Conservation (phyloP, 2,113 vertebrate genomes). For the Lycocorax pyrrhopterus region DNA sequence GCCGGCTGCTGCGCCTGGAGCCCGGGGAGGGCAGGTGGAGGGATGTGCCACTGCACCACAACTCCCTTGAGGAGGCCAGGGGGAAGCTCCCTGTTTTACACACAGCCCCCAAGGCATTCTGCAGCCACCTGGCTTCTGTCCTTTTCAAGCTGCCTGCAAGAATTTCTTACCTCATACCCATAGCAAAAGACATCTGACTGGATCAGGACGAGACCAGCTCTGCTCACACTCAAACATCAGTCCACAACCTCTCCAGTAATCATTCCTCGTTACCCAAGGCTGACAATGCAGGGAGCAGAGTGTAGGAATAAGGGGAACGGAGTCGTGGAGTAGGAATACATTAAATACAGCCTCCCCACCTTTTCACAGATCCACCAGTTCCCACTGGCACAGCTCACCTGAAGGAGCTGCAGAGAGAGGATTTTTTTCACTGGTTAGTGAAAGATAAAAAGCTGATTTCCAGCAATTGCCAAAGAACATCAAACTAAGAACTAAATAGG, state of each 20-base stretch:
- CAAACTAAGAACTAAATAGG: slow-evolving; percentile 27
- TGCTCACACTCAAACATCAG: not conserved
- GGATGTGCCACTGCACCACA: not conserved
- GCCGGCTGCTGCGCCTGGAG: rapidly evolving
- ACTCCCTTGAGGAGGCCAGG: not conserved
- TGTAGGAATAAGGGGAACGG: not conserved
- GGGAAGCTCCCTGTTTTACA: not conserved
- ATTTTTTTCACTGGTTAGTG: not conserved
- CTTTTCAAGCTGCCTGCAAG: not conserved
- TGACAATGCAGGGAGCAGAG: not conserved
- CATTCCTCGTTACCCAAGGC: not conserved
- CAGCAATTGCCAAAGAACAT: slow-evolving; percentile 16
- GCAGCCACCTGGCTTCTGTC: not conserved
- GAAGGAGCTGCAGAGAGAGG: not conserved
- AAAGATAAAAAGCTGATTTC: slow-evolving; percentile 36
- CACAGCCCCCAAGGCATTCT: not conserved
- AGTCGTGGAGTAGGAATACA: not conserved
- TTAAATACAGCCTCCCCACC: not conserved
- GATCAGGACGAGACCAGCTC: not conserved
- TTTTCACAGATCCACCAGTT: not conserved
- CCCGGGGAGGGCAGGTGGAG: not conserved
- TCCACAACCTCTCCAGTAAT: not conserved
- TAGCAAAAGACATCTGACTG: not conserved
- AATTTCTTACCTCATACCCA: not conserved
- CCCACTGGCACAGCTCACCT: not conserved